Base-by-base conservation (phyloP, 2,113 vertebrate genomes). In the Peromyscus californicus region DNA sequence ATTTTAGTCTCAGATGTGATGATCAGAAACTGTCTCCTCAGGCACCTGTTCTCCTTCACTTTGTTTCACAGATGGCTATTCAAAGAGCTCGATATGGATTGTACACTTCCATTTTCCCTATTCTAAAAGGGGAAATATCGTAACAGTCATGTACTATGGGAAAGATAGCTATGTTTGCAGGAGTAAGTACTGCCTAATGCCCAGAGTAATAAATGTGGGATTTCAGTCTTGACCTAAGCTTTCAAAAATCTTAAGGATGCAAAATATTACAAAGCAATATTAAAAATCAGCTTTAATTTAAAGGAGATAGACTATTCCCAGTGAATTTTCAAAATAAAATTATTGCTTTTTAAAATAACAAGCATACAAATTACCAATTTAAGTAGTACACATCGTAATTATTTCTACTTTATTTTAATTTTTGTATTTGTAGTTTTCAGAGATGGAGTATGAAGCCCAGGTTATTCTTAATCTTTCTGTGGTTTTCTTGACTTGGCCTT, bases 331-430 rank as follows among this genome's bases (percentile, higher is more conserved):
- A 59, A 15, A 59, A 19, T 19, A 59, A 59, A 59, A 59, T 95
- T 98, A 97, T 63, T 9, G 91, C 95, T 97, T 97, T 54, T 63
- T 92, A 90, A 45, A 97, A 89, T 76, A 96, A 97, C 95, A 93
- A 97, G 93, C 76, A 97, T 11, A 72, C 82, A 72, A 51, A 91
- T 89, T 97, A 85, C 94, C 45, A 94, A 15, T 96, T 98, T 85
- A 97, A 95, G 92, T 89, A 89, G 96, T 95, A 45, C 63, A 97
- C 45, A 31, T 83, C 96, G 89, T 87, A 21, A n/a, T 59, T 22
- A 80, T 80, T 57, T 80, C 29, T 36, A 80, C 31, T 17, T 80
- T 36, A 80, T 8, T 17, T 80, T 51, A 31, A 15, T 36, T 79
- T 48, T 19, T 79, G 31, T 79, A 17, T 79, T 79, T 79, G 15